Evolutionary conservation across 2,888 invertebrate genomes (phyloP).

Genomic region (Leptinotarsa peninsularis): DNA sequence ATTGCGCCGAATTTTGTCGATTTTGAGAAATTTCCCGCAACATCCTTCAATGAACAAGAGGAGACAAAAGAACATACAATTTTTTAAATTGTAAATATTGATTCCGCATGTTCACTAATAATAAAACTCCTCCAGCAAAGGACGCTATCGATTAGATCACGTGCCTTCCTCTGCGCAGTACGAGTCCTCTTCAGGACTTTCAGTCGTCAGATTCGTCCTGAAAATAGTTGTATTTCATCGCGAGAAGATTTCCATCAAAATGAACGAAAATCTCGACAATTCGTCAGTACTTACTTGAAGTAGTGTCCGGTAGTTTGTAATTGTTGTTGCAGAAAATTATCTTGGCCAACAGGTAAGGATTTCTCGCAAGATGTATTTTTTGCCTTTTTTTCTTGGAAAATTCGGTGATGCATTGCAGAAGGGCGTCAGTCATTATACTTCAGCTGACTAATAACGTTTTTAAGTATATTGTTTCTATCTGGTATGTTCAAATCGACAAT

Average conservation of each 20-base stretch:
- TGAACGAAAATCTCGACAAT: conserved; percentile 30
- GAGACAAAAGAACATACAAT: conserved; percentile 21
- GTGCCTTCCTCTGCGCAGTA: conserved; percentile 46
- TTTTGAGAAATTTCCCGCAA: conserved; percentile 13
- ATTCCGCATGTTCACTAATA: conserved; percentile 48
- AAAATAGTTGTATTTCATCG: conserved; percentile 48
- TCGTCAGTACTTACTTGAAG: conserved; percentile 29
- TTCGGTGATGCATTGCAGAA: conserved; percentile 14
- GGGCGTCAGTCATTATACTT: conserved; percentile 13
- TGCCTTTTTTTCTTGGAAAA: conserved; percentile 9
- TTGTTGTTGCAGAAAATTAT: background rate
- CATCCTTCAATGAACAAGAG: background rate
- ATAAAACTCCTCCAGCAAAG: conserved; percentile 48
- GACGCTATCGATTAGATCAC: conserved; percentile 54
- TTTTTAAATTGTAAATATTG: conserved; percentile 49
- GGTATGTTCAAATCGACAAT: background rate
- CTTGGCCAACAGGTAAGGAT: conserved; percentile 13
- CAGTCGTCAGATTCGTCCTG: conserved; percentile 49
- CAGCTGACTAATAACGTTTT: background rate
- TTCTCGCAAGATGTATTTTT: background rate
- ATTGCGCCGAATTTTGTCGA: background rate
- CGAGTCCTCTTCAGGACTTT: conserved; percentile 45
- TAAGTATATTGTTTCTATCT: background rate
- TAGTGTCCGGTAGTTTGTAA: conserved; percentile 15
- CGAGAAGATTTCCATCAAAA: conserved; percentile 30